These are phyloP conservation scores for Agelaius phoeniceus DNA, from an alignment of 2,113 vertebrate genomes.

Conservation along the genomic window DNA sequence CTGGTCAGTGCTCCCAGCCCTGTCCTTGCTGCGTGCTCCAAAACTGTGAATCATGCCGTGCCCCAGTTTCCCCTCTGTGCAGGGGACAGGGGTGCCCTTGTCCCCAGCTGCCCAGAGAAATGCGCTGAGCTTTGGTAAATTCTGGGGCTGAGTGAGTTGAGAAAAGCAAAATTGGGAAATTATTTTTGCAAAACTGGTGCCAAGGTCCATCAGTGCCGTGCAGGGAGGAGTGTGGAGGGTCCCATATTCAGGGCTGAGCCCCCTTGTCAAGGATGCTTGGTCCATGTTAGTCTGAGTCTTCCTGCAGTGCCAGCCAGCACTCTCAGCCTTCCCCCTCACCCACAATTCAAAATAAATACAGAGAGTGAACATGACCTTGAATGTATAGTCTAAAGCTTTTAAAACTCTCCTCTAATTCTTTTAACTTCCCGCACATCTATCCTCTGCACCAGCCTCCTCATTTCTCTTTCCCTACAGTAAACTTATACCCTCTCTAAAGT, in stretches of 20 bases:
- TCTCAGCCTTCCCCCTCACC: background rate
- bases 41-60: accelerated
- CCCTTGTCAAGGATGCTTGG: accelerated
- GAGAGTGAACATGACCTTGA: slow-evolving; percentile 19
- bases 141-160: background rate
- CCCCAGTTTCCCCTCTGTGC: background rate
- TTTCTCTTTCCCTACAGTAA: slow-evolving; percentile 57
- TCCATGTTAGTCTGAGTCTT: background rate
- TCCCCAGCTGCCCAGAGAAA: accelerated
- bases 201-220: accelerated
- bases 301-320: background rate
- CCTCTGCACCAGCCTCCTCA: slow-evolving; percentile 54
- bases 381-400: slow-evolving; percentile 34
- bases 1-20: background rate
- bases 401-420: slow-evolving; percentile 55
- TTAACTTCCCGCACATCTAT: slow-evolving; percentile 50
- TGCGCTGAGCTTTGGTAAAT: accelerated
- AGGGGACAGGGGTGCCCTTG: background rate
- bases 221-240: accelerated
- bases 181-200: background rate
- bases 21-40: accelerated
- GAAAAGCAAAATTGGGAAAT: background rate
- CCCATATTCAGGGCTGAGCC: accelerated
- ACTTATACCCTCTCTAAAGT: slow-evolving; percentile 46
- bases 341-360: slow-evolving; percentile 39